Evolutionary conservation across 2,797 vertebrate species (phyloP).

Genomic region (Oryzias dopingdopingensis): DNA sequence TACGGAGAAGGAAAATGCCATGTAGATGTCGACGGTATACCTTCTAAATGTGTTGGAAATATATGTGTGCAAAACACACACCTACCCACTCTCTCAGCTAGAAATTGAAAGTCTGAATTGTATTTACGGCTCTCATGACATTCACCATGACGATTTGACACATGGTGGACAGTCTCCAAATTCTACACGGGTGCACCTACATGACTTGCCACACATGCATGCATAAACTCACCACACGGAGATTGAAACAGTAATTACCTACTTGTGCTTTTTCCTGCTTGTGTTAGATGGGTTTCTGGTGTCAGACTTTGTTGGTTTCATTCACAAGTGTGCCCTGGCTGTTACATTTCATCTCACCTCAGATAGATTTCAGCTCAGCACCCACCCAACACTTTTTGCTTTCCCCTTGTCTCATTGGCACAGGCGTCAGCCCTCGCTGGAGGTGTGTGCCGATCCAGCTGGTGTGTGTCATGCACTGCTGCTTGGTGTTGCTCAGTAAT

Average conservation of each 20-base stretch:
- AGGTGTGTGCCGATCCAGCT: constrained; percentile 69
- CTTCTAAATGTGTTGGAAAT: constrained; percentile 30
- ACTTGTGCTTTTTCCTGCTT: constrained; percentile 15
- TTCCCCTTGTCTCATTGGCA: constrained; percentile 57
- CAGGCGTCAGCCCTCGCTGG: constrained; percentile 50
- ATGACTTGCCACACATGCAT: constrained; percentile 21
- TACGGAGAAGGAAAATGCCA: constrained; percentile 14
- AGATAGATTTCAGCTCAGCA: constrained; percentile 19
- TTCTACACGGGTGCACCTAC: constrained; percentile 8
- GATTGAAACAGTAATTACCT: constrained; percentile 21
- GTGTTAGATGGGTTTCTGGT: constrained; percentile 6
- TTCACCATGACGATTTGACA: constrained; percentile 44
- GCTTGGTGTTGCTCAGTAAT: constrained; percentile 67
- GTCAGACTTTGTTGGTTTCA: constrained; percentile 33
- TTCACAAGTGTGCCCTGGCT: not conserved
- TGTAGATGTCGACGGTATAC: constrained; percentile 23
- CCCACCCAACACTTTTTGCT: constrained; percentile 10
- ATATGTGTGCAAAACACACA: not conserved
- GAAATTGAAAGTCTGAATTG: constrained; percentile 25
- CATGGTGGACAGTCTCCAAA: constrained; percentile 21
- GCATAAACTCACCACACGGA: constrained; percentile 25
- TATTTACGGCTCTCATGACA: constrained; percentile 43
- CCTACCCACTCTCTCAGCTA: constrained; percentile 14
- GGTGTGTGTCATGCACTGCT: constrained; percentile 73
- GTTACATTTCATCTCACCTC: constrained; percentile 39